phyloP scores from a whole-genome alignment of 2,888 invertebrate genomes.

The Nebria salina region DNA sequence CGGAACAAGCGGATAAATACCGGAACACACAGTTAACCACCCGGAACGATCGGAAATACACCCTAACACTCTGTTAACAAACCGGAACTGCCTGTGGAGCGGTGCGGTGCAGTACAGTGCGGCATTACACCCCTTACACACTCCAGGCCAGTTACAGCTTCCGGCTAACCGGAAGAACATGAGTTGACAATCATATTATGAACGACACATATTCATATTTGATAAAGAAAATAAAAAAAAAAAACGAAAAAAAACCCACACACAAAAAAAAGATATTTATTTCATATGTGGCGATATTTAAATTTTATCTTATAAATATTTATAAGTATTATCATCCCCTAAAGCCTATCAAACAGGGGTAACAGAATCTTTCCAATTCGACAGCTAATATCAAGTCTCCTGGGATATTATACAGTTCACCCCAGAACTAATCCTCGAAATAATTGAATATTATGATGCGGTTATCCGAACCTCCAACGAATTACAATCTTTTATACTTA shows the following conservation, averaged over 20 bases:
- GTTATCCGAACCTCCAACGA: neutral
- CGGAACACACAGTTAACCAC: neutral
- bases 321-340: neutral
- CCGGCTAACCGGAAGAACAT: too few relatives aligned
- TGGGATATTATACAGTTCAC: neutral
- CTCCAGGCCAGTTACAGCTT: too few relatives aligned
- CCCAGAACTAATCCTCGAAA: neutral
- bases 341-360: neutral
- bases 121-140: too few relatives aligned
- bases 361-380: neutral
- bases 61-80: slow-evolving; percentile 1
- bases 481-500: too few relatives aligned
- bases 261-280: too few relatives aligned
- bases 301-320: neutral
- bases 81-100: neutral
- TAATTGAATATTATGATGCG: neutral
- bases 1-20: neutral
- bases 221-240: too few relatives aligned
- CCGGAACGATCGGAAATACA: slow-evolving; percentile 1
- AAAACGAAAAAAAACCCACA: too few relatives aligned
- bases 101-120: too few relatives aligned
- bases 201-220: too few relatives aligned
- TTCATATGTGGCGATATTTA: too few relatives aligned
- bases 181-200: too few relatives aligned
- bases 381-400: neutral